Evolutionary conservation across 2,113 vertebrate species (phyloP), one percentile per base, ranked within the genome.

Genomic region (Microtus ochrogaster): DNA sequence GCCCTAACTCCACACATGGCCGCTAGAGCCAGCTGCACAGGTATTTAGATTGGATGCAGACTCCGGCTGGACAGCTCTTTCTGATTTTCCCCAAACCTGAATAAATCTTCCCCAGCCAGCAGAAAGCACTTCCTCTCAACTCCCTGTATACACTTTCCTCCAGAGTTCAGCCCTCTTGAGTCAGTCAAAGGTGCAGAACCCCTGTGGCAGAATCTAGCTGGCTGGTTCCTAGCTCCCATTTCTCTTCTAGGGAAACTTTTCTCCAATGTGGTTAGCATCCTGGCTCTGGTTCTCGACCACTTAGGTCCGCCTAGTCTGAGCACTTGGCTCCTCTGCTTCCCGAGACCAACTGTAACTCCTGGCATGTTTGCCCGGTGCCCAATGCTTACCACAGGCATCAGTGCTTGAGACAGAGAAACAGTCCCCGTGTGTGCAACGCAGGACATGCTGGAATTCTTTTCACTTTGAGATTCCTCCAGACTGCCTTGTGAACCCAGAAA

Each of bases 21-120:
- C 28, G 1, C n/a, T 65, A 78, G 39, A 92, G 36, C 36, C 66
- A 73, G 85, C 17, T 61, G 33, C n/a, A 33, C 36, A 89, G 89
- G 24, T 89, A 81, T 89, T 85, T 90, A 89, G 96, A 89, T 74
- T 92, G 83, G 52, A 91, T 73, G 39, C 94, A 97, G 93, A 94
- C 26, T 63, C 74, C 33, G 73, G 65, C 41, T 81, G 90, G 49
- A 94, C 24, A 86, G 49, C 93, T 91, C 73, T 92, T 96, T 84
- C 39, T 30, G 39, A 30, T 92, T 94, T 91, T 72, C 76, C 39
- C 86, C 3, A 73, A 90, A 91, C 61, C 14, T 61, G 30, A 96
- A 6, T 94, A 85, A 91, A 61, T 82, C 52, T 95, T 92, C 47
- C 85, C 49, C 77, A 52, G 11, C 16, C 72, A 85, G 26, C 26